Evolutionary conservation across 2,888 invertebrate genomes (phyloP).

Genomic region (Eucriotettix oculatus): DNA sequence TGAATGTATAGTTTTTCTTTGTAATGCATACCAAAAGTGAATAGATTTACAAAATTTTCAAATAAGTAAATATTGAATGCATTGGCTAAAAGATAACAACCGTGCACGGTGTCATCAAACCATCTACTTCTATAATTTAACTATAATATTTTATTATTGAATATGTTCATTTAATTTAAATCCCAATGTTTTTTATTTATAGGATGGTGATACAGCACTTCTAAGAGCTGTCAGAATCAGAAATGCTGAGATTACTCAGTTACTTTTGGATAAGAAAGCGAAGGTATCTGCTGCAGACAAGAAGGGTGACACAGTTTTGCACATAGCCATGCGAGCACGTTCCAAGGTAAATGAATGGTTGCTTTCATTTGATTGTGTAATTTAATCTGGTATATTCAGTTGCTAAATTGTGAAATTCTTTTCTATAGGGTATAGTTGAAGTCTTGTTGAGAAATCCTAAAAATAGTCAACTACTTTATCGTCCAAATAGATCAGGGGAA

Average conservation of each 20-base stretch:
- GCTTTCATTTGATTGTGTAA: not conserved
- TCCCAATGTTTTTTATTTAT: constrained; percentile 8
- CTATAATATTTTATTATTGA: too few species aligned
- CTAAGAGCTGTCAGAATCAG: constrained; percentile 81
- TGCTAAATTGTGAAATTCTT: not conserved
- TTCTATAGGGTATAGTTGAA: constrained; percentile 57
- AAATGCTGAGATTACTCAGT: constrained; percentile 77
- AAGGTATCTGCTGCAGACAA: constrained; percentile 83
- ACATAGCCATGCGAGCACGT: constrained; percentile 89
- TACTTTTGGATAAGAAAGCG: constrained; percentile 80
- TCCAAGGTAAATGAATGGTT: constrained; percentile 44
- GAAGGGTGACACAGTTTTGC: constrained; percentile 86
- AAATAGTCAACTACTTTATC: constrained; percentile 83
- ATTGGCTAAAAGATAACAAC: too few species aligned
- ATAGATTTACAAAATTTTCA: too few species aligned
- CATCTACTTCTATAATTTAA: too few species aligned
- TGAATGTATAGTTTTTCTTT: too few species aligned
- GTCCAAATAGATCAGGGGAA: constrained; percentile 86
- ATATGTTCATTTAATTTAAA: too few species aligned
- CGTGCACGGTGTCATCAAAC: too few species aligned
- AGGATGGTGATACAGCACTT: constrained; percentile 88
- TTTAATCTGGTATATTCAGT: not conserved
- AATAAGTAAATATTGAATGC: too few species aligned
- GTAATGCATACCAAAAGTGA: too few species aligned
- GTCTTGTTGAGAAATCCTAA: constrained; percentile 88